These are phyloP conservation scores for Pseudanteris insignis DNA, from an alignment of 2,888 invertebrate species.

Conservation along the genomic window DNA sequence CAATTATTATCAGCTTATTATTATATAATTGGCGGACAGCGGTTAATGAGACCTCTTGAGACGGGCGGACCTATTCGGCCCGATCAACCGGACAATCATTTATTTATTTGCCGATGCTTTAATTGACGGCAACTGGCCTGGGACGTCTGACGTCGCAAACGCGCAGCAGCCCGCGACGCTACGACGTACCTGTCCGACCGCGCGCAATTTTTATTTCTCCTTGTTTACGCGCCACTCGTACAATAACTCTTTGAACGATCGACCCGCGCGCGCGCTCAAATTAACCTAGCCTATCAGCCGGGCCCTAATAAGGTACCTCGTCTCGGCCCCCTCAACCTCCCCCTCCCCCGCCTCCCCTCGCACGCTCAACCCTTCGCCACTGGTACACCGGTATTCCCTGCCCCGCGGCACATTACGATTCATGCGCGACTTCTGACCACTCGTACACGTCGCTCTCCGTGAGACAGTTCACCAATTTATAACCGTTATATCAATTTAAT, in stretches of 20 bases:
- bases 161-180: conserved; percentile 17
- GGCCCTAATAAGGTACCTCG: conserved; percentile 29
- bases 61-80: conserved; percentile 54
- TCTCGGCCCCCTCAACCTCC: no score
- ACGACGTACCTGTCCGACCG: conserved; percentile 26
- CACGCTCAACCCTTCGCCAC: no score
- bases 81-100: conserved; percentile 57
- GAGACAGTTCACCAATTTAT: no score
- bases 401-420: no score
- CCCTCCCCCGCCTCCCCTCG: no score
- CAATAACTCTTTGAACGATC: conserved; percentile 40
- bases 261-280: conserved; percentile 19
- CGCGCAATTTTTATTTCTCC: conserved; percentile 31
- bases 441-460: no score
- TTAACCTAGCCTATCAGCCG: conserved; percentile 30
- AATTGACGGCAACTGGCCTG: conserved; percentile 59
- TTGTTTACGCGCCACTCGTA: conserved; percentile 30
- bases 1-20: conserved; percentile 66
- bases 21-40: conserved; percentile 63
- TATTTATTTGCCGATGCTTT: conserved; percentile 60
- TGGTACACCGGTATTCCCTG: no score
- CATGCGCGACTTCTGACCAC: no score
- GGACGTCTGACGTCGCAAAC: conserved; percentile 36
- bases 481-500: no score
- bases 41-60: conserved; percentile 65